Conservation (phyloP, 2,797 vertebrate species). For the Cynopterus sphinx region DNA sequence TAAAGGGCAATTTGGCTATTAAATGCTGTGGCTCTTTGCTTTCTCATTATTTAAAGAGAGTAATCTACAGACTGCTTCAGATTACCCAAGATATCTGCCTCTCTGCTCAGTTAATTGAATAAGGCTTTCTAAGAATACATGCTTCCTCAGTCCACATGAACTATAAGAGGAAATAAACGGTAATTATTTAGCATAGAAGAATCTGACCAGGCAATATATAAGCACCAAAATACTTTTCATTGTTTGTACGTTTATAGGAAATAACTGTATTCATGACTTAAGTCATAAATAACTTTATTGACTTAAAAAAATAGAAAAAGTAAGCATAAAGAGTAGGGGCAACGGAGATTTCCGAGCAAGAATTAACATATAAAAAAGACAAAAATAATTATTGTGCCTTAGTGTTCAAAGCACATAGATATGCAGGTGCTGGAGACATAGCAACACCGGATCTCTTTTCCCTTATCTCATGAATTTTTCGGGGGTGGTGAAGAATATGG, state of each 20-base stretch:
- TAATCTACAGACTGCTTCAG: background rate
- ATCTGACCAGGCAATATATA: background rate
- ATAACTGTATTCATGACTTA: background rate
- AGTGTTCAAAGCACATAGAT: background rate
- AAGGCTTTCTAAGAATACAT: background rate
- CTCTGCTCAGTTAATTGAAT: background rate
- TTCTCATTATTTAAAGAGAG: background rate
- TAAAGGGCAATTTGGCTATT: background rate
- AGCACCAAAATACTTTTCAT: background rate
- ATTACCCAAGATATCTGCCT: background rate
- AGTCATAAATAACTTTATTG: no score
- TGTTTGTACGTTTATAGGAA: background rate
- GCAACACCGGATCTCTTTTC: background rate
- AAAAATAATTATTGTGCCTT: background rate
- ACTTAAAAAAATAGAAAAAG: background rate
- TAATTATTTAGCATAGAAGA: background rate
- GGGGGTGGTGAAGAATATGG: accelerated
- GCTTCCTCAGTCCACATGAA: background rate
- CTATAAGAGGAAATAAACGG: background rate
- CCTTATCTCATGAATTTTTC: background rate
- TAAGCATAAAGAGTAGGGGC: background rate
- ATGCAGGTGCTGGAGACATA: background rate
- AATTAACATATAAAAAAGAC: background rate
- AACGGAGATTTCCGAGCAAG: background rate
- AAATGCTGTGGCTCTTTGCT: background rate